Percentiles rank a stretch among this genome's conserved stretches.
Evolutionary conservation across 1,140 invertebrate genomes (phyloP).

Genomic region (Patella vulgata): DNA sequence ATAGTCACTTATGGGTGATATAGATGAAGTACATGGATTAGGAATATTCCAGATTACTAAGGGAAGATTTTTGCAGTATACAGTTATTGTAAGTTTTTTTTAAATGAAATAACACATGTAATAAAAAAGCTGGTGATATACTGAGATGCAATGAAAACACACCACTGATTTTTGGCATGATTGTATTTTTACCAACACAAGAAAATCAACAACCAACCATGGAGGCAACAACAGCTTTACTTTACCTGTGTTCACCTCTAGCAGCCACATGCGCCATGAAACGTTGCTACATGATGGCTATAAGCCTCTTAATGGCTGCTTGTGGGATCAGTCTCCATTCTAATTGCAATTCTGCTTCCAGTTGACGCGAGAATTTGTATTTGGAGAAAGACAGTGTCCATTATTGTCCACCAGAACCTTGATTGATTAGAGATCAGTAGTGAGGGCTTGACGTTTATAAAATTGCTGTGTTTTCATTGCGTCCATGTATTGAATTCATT

Average conservation of each 20-base stretch:
- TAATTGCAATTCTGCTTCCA: no score
- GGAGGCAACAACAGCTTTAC: background rate
- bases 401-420: no score
- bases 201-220: background rate
- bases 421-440: no score
- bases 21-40: constrained; percentile 24
- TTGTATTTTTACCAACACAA: no score
- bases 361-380: no score
- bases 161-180: background rate
- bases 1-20: constrained; percentile 26
- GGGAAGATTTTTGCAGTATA: constrained; percentile 27
- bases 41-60: constrained; percentile 30
- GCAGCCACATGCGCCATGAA: constrained; percentile 4
- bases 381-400: no score
- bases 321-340: no score
- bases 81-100: constrained; percentile 26
- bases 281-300: no score
- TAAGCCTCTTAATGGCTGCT: no score
- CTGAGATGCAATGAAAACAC: background rate
- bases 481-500: no score
- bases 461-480: no score
- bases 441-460: no score
- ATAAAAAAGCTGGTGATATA: background rate
- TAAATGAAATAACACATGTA: background rate
- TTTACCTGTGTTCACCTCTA: background rate